Base-by-base conservation (phyloP, 2,888 invertebrate genomes). In the Disparrhopalites patrizii region DNA sequence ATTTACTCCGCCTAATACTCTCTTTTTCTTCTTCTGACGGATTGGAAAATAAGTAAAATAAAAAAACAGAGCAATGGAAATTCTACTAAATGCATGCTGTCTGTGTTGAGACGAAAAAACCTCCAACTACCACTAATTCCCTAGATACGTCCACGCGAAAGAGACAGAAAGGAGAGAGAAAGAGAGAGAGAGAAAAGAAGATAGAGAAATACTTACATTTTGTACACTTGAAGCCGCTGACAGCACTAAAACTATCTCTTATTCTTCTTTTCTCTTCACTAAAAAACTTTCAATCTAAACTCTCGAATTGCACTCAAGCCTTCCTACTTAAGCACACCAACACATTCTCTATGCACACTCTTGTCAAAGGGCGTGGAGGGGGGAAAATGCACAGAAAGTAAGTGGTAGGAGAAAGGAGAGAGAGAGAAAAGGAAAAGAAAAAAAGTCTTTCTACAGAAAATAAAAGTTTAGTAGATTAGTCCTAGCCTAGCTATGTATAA, bases 391-490 rank as follows among this genome's bases (percentile, higher is more conserved):
- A 33, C 13, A 38, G 20, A 36, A 3, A 25, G 40, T 31, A 55
- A 1, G 47, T 15, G 36, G 1, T 2, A 13, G 27, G n/a, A 13
- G 28, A 10, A 52, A 5, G 10, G 55, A 55, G 36, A 33, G 55
- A 30, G 13, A 18, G 28, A 55, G 18, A 38, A 18, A 36, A 4
- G n/a, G 18, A 36, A 57, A 10, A 30, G 30, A 31, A 36, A 33
- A 61, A 36, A 60, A 61, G 38, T n/a, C 36, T 60, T 50, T 61
- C 61, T 36, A 51, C 50, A 50, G 61, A 51, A 61, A 61, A 51
- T 61, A 61, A 61, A 61, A 61, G 51, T 61, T 61, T 61, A 33
- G 51, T 61, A 61, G 61, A 61, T 61, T 61, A 33, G 51, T 61
- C 20, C 47, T n/a, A n/a, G 47, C 47, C 47, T 47, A 25, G 47